phyloP scores from a whole-genome alignment of 2,113 vertebrate genomes.

The Gavia stellata region DNA sequence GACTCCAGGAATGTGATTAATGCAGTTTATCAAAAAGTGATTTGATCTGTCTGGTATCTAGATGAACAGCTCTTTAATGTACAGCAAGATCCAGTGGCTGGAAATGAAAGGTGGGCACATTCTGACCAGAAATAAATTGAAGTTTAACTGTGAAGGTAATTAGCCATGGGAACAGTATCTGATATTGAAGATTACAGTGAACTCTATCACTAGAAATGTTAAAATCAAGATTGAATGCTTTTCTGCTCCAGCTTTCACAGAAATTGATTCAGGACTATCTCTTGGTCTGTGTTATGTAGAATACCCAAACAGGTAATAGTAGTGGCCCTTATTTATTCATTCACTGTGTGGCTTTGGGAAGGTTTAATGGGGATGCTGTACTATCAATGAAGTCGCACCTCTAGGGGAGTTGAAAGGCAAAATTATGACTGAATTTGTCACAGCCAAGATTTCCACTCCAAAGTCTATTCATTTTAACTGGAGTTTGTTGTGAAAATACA shows the following conservation, averaged over 20 bases:
- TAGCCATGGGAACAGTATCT: background rate
- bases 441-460: background rate
- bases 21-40: background rate
- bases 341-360: background rate
- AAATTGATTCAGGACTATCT: background rate
- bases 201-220: background rate
- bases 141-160: background rate
- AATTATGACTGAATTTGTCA: background rate
- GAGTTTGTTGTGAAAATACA: background rate
- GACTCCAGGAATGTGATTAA: background rate
- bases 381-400: background rate
- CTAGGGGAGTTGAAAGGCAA: background rate
- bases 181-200: background rate
- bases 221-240: background rate
- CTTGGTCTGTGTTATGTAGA: background rate
- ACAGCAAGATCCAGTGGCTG: background rate
- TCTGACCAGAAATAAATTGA: constrained; percentile 2
- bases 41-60: background rate
- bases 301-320: background rate
- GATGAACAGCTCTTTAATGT: background rate
- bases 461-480: background rate
- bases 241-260: background rate
- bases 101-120: background rate
- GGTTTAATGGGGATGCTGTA: background rate
- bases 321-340: background rate